phyloP scores from a whole-genome alignment of 2,888 invertebrate genomes.

The Tenthredo mesomela region DNA sequence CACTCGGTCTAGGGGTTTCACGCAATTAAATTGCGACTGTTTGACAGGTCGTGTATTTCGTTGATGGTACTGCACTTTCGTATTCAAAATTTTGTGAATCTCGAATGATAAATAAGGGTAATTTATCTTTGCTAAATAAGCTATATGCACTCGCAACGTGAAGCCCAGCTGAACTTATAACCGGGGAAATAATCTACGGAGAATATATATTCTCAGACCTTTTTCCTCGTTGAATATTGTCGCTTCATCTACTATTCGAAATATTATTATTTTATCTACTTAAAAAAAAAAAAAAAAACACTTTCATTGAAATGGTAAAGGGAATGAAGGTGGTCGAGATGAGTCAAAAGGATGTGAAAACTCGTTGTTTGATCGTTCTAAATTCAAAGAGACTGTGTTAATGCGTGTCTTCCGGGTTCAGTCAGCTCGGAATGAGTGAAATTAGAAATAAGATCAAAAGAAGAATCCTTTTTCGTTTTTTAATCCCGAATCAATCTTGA shows the following conservation, averaged over 20 bases:
- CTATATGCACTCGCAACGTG: neutral
- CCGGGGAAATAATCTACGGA: neutral
- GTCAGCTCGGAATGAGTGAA: neutral
- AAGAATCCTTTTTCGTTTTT: neutral
- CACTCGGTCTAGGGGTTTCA: slow-evolving; percentile 54
- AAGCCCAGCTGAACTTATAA: neutral
- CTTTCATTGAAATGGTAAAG: neutral
- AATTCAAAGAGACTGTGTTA: neutral
- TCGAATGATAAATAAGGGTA: neutral
- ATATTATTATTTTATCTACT: neutral
- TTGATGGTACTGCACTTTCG: neutral
- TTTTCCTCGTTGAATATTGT: neutral
- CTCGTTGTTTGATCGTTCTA: slow-evolving; percentile 12
- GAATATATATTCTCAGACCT: too few species aligned
- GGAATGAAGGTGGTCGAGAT: neutral
- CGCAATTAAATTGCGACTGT: slow-evolving; percentile 53
- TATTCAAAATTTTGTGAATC: neutral
- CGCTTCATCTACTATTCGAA: neutral
- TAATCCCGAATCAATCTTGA: neutral
- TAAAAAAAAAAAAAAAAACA: neutral
- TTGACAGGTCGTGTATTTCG: neutral
- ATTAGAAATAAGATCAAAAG: neutral
- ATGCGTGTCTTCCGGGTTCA: neutral
- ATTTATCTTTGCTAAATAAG: neutral
- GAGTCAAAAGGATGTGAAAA: neutral